phyloP scores from a whole-genome alignment of 1,140 invertebrate genomes.

The Rhysida immarginata region DNA sequence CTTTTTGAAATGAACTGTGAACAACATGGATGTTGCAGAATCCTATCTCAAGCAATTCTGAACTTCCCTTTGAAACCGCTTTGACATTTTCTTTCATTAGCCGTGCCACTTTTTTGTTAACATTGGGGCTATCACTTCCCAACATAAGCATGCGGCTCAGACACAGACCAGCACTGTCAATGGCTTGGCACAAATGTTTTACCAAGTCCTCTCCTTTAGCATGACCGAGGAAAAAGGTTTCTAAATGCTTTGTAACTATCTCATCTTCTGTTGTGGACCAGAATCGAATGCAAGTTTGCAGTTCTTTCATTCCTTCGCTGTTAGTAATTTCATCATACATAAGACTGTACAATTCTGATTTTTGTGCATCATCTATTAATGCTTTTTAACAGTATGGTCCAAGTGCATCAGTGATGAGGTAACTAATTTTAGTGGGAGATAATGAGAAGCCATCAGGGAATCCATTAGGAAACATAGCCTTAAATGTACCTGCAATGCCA shows the following conservation, averaged over 20 bases:
- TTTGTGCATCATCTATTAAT: slow-evolving; percentile 12
- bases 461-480: not conserved
- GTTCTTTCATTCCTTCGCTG: slow-evolving; percentile 12
- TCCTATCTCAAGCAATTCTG: slow-evolving; percentile 12
- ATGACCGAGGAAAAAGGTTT: slow-evolving; percentile 17
- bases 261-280: slow-evolving; percentile 15
- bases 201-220: slow-evolving; percentile 11
- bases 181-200: slow-evolving; percentile 9
- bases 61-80: slow-evolving; percentile 1
- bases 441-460: slow-evolving; percentile 3
- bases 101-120: slow-evolving; percentile 20
- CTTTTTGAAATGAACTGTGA: slow-evolving; percentile 20
- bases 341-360: slow-evolving; percentile 12
- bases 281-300: slow-evolving; percentile 14
- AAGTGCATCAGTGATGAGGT: slow-evolving; percentile 17
- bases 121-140: slow-evolving; percentile 21
- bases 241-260: slow-evolving; percentile 11
- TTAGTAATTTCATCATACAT: slow-evolving; percentile 19
- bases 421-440: slow-evolving; percentile 13
- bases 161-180: slow-evolving; percentile 11
- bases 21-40: slow-evolving; percentile 18
- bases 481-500: not conserved
- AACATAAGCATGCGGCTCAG: slow-evolving; percentile 14
- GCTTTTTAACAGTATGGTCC: slow-evolving; percentile 16
- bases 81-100: slow-evolving; percentile 16